phyloP scores from a whole-genome alignment of 2,113 vertebrate species.

The Cnemophilus loriae region DNA sequence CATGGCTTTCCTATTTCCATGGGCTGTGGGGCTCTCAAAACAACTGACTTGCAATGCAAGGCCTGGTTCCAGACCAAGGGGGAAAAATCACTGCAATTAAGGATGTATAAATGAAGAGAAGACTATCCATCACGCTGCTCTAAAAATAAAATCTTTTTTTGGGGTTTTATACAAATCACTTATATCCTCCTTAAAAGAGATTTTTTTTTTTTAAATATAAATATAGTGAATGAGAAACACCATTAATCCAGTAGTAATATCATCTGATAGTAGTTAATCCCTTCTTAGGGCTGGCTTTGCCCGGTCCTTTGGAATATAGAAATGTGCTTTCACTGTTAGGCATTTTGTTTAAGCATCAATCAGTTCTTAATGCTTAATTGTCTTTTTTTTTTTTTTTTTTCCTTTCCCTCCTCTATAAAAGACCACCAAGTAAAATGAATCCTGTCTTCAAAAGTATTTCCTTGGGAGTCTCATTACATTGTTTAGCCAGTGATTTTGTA shows the following conservation, averaged over 20 bases:
- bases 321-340: constrained; percentile 66
- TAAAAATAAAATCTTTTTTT: constrained; percentile 32
- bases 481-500: constrained; percentile 61
- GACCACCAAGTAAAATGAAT: constrained; percentile 58
- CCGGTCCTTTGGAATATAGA: constrained; percentile 63
- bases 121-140: not conserved
- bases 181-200: constrained; percentile 61
- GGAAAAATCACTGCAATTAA: constrained; percentile 32
- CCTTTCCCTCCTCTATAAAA: not conserved
- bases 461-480: constrained; percentile 25
- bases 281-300: constrained; percentile 72
- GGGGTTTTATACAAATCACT: constrained; percentile 66
- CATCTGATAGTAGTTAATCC: constrained; percentile 79
- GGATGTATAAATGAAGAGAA: constrained; percentile 34
- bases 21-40: not conserved
- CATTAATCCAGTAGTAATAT: constrained; percentile 77
- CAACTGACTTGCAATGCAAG: constrained; percentile 5
- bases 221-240: constrained; percentile 69
- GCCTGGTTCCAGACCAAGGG: not conserved
- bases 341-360: constrained; percentile 71
- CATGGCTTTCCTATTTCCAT: not conserved
- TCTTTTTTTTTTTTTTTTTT: not conserved
- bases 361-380: constrained; percentile 71
- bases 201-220: constrained; percentile 18
- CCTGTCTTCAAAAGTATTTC: constrained; percentile 59